These are phyloP conservation scores for Gambusia holbrooki DNA, from an alignment of 2,113 vertebrate genomes.

Conservation along the genomic window DNA sequence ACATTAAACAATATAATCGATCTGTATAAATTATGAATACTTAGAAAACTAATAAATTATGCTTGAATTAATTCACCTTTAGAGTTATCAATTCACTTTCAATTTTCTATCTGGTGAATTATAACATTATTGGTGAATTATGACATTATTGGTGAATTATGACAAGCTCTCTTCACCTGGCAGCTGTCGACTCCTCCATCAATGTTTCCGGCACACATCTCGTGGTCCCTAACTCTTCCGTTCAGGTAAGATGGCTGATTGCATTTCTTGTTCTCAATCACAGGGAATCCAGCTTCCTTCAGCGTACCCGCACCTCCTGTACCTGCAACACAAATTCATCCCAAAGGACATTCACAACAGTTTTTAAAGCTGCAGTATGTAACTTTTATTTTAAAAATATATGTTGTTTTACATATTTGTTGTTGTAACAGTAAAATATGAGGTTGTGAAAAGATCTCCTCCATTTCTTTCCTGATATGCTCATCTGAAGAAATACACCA, in stretches of 20 bases:
- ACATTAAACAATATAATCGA: background rate
- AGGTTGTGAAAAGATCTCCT: too few species aligned
- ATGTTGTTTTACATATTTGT: too few species aligned
- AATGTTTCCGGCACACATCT: conserved; percentile 93
- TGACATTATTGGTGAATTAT: background rate
- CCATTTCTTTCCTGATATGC: too few species aligned
- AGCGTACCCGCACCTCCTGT: conserved; percentile 73
- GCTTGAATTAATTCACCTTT: background rate
- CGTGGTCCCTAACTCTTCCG: conserved; percentile 78
- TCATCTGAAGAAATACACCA: too few species aligned
- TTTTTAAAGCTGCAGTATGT: too few species aligned
- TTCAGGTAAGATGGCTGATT: conserved; percentile 86
- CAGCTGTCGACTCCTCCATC: conserved; percentile 90
- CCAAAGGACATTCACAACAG: too few species aligned
- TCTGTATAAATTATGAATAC: background rate
- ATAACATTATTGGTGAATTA: background rate
- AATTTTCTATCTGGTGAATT: background rate
- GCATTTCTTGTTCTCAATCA: conserved; percentile 93
- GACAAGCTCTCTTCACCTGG: conserved; percentile 81
- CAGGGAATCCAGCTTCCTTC: conserved; percentile 93
- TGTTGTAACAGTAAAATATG: too few species aligned
- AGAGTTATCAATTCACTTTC: background rate
- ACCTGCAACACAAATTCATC: conserved; percentile 2
- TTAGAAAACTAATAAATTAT: background rate
- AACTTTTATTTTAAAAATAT: too few species aligned